Base-by-base conservation (phyloP, 2,797 vertebrate genomes). In the Xenopus petersii region DNA sequence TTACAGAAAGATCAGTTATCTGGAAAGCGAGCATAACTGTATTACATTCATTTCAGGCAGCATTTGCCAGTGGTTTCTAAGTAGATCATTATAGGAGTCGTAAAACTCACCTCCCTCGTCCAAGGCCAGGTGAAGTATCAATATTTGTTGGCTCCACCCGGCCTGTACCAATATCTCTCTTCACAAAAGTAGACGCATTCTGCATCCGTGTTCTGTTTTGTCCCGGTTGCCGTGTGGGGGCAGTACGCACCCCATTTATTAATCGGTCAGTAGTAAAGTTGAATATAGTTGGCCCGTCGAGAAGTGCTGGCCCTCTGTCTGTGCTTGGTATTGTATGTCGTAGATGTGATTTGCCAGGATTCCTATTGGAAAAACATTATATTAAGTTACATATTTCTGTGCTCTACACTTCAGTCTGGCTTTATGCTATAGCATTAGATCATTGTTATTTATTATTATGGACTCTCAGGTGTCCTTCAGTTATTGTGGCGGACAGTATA, bases 341-440 rank as follows among this genome's bases (percentile, higher is more conserved):
- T 85, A 95, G 82, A 86, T 97, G 95, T 78, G 95, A 93, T 88
- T 98, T 98, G 89, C 92, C 94, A 92, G 94, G 95, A 88, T 94
- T 97, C 91, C 96, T 98, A 87, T 58, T 12, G 15, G 15, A 51
- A 51, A 86, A 85, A 86, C 81, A 79, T 82, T 30, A 30, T 30
- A 30, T 30, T 2, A 30, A 30, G 2, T 30, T 2, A 30, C 26
- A 30, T 30, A 30, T 1, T 30, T 30, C 26, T 30, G 26, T 30
- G 26, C 26, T 21, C 21, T 21, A 21, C 21, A 21, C 21, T 1
- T 21, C 21, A 21, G 21, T 21, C 21, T 21, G 21, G 21, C 21
- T 21, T 21, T 21, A 21, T 21, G 21, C 21, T 21, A 21, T 21
- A 21, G 21, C 21, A 21, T 21, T 21, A 21, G 26, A 30, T 30